Base-by-base conservation (phyloP, 2,113 vertebrate genomes). In the Carassius auratus region DNA sequence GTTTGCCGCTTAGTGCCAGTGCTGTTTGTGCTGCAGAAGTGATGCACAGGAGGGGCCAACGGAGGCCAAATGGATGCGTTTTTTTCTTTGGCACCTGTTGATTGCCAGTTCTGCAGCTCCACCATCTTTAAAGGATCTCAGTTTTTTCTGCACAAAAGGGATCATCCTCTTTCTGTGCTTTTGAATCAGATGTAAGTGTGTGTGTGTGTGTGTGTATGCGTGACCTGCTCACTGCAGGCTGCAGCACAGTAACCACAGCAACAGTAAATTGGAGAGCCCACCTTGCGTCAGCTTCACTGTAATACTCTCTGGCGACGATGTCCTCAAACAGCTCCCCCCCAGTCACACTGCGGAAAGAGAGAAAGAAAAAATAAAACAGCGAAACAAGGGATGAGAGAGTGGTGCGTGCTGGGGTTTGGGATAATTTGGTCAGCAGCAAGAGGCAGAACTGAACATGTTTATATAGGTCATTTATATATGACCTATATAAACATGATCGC, bases 301-400 rank as follows among this genome's bases (percentile, higher is more conserved):
- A 99, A 94, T 99, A 99, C 91, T 99, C 98, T 93, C 98, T 96
- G 94, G 98, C 98, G 93, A 99, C 98, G 30, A 99, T 99, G 93
- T 99, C 98, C 95, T 99, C 98, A 94, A 99, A 99, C 88, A 99
- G 96, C 92, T 99, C 98, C 82, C 98, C 98, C 9, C 98, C 98
- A 21, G 98, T 99, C 92, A 99, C 85, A 83, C 86, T 88, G 76
- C 75, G 55, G 64, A 88, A 33, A 81, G 78, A 88, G 33, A 76
- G 66, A 12, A 3, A 12, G 61, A 14, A 52, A 6, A 76, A 86
- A 57, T 26, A 84, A 55, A 45, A 12, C 9, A 38, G 14, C 50
- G n/a, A 26, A 33, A 73, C 50, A 64, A 55, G 69, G 57, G 59
- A 45, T 76, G 52, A 75, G 57, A 77, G 45, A 76, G 74, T 61